A percentile compares a stretch with the other conserved stretches of the same genome.
These are phyloP conservation scores for Phalloptychus januarius DNA, from an alignment of 2,797 vertebrate genomes.

Conservation along the genomic window DNA sequence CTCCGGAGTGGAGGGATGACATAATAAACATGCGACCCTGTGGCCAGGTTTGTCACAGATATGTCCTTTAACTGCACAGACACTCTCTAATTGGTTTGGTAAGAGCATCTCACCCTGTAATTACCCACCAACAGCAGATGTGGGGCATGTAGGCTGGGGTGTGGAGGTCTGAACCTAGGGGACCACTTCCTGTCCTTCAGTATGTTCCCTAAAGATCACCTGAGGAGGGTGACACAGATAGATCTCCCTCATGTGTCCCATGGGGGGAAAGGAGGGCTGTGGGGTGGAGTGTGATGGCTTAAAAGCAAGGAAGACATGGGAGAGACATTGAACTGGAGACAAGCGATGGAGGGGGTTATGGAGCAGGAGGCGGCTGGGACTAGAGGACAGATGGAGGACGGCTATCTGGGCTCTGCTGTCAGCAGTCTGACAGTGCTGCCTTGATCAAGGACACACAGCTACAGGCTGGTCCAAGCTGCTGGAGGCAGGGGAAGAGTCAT, in stretches of 20 bases:
- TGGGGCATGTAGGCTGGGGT: constrained; percentile 12
- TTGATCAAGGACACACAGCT: constrained; percentile 90
- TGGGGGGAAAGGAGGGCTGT: constrained; percentile 32
- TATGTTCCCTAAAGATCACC: constrained; percentile 71
- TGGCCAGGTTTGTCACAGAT: constrained; percentile 68
- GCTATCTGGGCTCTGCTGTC: constrained; percentile 67
- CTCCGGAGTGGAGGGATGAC: constrained; percentile 58
- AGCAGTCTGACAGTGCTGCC: constrained; percentile 90
- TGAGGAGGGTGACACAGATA: constrained; percentile 70
- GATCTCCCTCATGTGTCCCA: constrained; percentile 74
- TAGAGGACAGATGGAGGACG: constrained; percentile 68
- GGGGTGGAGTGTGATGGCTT: constrained; percentile 69
- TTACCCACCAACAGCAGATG: constrained; percentile 61
- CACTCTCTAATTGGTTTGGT: constrained; percentile 77
- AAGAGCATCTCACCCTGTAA: constrained; percentile 56
- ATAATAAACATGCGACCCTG: constrained; percentile 79
- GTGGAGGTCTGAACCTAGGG: constrained; percentile 59
- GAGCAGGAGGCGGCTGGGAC: constrained; percentile 56
- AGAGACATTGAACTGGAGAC: constrained; percentile 80
- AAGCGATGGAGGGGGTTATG: constrained; percentile 71
- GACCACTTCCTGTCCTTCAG: constrained; percentile 64
- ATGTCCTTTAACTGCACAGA: constrained; percentile 71
- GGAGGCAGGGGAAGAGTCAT: neutral
- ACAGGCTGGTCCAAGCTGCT: neutral
- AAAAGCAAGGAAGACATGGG: constrained; percentile 75